A percentile compares a stretch with the other conserved stretches of the same genome.
These are phyloP conservation scores for Galerucella calmariensis DNA, from an alignment of 2,888 invertebrate species.

Conservation along the genomic window DNA sequence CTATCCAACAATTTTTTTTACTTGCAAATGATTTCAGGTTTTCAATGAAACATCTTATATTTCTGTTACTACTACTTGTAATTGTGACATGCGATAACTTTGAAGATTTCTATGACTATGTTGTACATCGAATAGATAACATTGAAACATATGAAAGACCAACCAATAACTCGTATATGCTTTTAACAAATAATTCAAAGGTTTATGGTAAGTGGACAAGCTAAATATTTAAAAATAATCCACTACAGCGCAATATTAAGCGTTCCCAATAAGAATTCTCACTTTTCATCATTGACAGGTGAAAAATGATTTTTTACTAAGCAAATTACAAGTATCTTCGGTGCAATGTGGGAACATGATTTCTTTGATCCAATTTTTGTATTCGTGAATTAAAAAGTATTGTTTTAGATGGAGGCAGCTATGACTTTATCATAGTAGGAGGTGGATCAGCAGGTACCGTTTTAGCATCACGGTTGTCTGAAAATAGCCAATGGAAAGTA, in stretches of 20 bases:
- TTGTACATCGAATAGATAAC: background rate
- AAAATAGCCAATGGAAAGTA: slow-evolving; percentile 51
- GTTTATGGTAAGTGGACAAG: background rate
- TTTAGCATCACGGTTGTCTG: slow-evolving; percentile 65
- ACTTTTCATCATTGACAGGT: too few relatives aligned
- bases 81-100: background rate
- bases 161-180: background rate
- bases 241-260: too few relatives aligned
- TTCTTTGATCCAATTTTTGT: too few relatives aligned
- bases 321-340: too few relatives aligned
- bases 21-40: background rate
- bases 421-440: slow-evolving; percentile 66
- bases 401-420: background rate
- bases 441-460: slow-evolving; percentile 67
- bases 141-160: background rate
- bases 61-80: background rate
- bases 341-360: too few relatives aligned
- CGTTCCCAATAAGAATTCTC: too few relatives aligned
- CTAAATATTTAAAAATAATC: too few relatives aligned
- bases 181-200: background rate
- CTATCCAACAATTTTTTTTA: too few relatives aligned
- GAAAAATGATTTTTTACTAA: too few relatives aligned
- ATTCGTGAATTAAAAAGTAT: too few relatives aligned
- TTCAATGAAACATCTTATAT: background rate
- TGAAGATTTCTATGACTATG: background rate